Conservation (phyloP, 2,113 vertebrate species). For the Anoplopoma fimbria region DNA sequence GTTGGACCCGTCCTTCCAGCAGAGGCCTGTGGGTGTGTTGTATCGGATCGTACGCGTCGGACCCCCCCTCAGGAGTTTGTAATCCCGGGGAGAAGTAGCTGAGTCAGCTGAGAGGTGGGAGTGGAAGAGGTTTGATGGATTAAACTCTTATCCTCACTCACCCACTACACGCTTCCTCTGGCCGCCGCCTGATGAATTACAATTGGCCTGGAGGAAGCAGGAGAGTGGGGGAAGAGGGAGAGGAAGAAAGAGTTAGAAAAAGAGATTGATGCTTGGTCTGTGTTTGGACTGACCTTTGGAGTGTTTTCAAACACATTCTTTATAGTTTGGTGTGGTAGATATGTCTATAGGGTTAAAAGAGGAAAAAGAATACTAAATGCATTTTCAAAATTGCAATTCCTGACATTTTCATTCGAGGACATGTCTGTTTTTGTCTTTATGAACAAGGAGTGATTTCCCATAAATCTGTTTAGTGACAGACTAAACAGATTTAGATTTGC, state of each 20-base stretch:
- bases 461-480: conserved; percentile 12
- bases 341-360: background rate
- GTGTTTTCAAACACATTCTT: background rate
- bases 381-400: background rate
- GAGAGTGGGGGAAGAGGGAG: background rate
- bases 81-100: conserved; percentile 70
- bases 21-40: conserved; percentile 32
- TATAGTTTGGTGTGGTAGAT: background rate
- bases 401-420: conserved; percentile 7
- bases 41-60: background rate
- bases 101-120: conserved; percentile 72
- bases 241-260: conserved; percentile 49
- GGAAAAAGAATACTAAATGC: background rate
- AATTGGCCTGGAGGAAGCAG: conserved; percentile 53
- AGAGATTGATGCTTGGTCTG: conserved; percentile 47
- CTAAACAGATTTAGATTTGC: conserved; percentile 14
- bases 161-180: conserved; percentile 55
- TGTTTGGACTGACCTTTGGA: conserved; percentile 47
- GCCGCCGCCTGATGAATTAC: conserved; percentile 69
- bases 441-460: background rate
- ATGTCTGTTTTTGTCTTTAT: background rate
- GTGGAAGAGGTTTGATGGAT: conserved; percentile 78
- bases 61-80: conserved; percentile 51
- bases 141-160: conserved; percentile 76
- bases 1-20: conserved; percentile 9